Base-by-base conservation (phyloP, 2,888 invertebrate genomes). In the Malacosoma neustria region DNA sequence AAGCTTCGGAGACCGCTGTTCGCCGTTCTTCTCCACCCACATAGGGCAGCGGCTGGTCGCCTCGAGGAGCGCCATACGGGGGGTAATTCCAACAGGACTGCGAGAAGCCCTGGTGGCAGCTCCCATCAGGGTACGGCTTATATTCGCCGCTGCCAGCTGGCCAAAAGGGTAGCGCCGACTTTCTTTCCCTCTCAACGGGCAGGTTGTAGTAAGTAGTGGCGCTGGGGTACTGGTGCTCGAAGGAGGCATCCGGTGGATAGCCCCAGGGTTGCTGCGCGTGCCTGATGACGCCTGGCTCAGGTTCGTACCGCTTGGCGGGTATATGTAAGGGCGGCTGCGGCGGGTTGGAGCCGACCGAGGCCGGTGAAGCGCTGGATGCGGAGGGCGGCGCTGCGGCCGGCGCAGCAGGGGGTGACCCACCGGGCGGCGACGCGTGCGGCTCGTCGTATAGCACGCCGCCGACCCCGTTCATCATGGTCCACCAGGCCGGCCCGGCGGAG, bases 271-370 rank as follows among this genome's bases (percentile, higher is more conserved):
- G 91, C 61, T 91, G 91, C 55, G 92, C 90, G 81, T 93, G 93
- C 51, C 93, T 87, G 61, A 93, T 93, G 61, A 93, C 93, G 33
- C 93, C 91, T 36, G 90, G 89, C 61, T 89, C 89, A 41, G 88
- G 87, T 49, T 87, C 86, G 67, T 87, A 92, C 54, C 95, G 89
- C 81, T 96, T 95, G 63, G 95, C 95, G 51, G 95, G 96, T 81
- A 96, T 95, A 87, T 96, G 95, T 47, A 96, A 88, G 46, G 93
- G 94, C 39, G 93, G 94, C 62, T 91, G 91, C 43, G 91, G 90
- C 42, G 92, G 89, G 77, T 91, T 89, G 68, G 90, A 91, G 66
- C 91, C 87, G 36, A 89, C 89, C 42, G 85, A 82, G 44, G 89
- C 76, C 61, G 89, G 89, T 67, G 88, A 80, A 64, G 80, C 82